These are phyloP conservation scores for Drosophila testacea DNA, from an alignment of 2,888 invertebrate species.

Conservation along the genomic window DNA sequence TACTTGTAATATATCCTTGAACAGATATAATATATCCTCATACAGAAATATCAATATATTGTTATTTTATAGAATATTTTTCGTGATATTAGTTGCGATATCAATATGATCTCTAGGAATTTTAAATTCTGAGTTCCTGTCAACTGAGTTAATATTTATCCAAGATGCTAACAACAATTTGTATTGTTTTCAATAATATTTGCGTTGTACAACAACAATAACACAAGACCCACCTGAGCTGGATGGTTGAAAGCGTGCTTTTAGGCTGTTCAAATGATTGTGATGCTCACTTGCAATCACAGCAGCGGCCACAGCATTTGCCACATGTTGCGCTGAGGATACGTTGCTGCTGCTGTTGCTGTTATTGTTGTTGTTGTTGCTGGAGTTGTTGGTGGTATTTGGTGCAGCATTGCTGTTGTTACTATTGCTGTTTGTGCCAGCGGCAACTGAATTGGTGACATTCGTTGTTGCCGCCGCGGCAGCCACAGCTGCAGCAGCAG, in stretches of 20 bases:
- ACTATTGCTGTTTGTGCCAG: constrained; percentile 15
- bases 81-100: too few relatives aligned
- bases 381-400: constrained; percentile 15
- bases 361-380: constrained; percentile 12
- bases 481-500: constrained; percentile 38
- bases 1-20: too few relatives aligned
- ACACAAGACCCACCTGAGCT: constrained; percentile 73
- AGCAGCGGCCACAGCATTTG: constrained; percentile 80
- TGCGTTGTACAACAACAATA: constrained; percentile 9
- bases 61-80: too few relatives aligned
- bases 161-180: too few relatives aligned
- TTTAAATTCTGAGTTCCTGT: too few relatives aligned
- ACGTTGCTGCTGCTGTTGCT: constrained; percentile 43
- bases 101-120: too few relatives aligned
- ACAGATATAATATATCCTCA: too few relatives aligned
- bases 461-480: constrained; percentile 28
- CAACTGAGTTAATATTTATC: too few relatives aligned
- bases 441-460: constrained; percentile 33
- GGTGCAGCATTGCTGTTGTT: constrained; percentile 22
- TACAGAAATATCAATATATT: too few relatives aligned
- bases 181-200: too few relatives aligned
- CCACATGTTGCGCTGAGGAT: constrained; percentile 80
- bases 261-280: constrained; percentile 76
- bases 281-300: constrained; percentile 81
- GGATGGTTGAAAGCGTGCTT: constrained; percentile 75